Evolutionary conservation across 2,113 vertebrate species (phyloP).

Genomic region (Chionodraco myersi): DNA sequence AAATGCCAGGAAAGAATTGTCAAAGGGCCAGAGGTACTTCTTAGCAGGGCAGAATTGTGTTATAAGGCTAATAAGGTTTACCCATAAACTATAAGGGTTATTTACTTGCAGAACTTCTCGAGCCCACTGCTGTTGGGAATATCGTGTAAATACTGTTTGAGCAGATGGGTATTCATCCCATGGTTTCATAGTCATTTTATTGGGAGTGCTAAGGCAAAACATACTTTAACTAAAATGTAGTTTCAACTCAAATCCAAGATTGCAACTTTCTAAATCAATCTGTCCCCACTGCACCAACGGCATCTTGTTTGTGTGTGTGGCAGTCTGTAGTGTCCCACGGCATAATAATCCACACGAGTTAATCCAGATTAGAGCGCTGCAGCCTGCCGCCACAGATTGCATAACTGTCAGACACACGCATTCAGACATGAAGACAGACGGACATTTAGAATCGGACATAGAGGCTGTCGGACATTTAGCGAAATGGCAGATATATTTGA

Average conservation of each 20-base stretch:
- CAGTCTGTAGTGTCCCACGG: constrained; percentile 39
- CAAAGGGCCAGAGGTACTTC: no score
- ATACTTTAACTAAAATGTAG: background rate
- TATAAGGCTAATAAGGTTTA: no score
- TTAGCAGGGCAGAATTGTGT: no score
- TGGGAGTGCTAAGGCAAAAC: background rate
- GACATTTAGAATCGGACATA: background rate
- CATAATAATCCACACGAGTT: constrained; percentile 68
- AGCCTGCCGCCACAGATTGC: constrained; percentile 54
- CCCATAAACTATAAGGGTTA: no score
- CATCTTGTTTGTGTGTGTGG: constrained; percentile 19
- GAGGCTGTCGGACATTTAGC: background rate
- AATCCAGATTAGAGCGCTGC: constrained; percentile 74
- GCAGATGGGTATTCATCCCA: background rate
- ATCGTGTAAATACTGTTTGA: background rate
- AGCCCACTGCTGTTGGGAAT: no score
- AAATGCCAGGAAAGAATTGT: no score
- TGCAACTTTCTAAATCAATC: constrained; percentile 22
- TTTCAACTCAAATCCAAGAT: constrained; percentile 2
- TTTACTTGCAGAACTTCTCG: no score
- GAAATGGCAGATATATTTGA: background rate
- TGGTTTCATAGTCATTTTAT: background rate
- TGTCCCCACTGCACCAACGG: constrained; percentile 6
- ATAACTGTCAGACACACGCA: constrained; percentile 50
- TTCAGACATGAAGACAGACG: background rate